Conservation (phyloP, 1,140 invertebrate genomes). For the Aphidius gifuensis region DNA sequence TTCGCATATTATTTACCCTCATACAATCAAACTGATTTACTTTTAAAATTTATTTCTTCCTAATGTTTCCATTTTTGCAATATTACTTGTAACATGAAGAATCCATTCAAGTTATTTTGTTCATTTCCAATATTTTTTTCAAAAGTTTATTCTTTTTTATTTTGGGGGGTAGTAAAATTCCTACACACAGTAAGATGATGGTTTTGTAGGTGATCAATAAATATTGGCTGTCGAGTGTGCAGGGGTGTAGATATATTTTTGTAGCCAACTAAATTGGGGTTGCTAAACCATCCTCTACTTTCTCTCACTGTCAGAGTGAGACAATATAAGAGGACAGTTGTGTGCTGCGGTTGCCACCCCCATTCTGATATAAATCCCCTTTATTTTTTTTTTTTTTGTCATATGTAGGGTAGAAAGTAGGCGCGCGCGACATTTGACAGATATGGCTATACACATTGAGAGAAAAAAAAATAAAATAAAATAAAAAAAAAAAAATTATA, state of each 20-base stretch:
- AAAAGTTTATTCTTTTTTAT: no score
- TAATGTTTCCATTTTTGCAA: no score
- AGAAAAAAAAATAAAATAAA: no score
- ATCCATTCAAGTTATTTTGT: constrained; percentile 15
- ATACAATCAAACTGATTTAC: no score
- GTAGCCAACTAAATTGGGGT: constrained; percentile 26
- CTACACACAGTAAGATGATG: constrained; percentile 33
- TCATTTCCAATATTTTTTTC: constrained; percentile 26
- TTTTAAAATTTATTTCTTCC: no score
- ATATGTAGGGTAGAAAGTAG: constrained; percentile 18
- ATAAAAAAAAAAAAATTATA: no score
- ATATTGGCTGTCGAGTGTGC: constrained; percentile 50
- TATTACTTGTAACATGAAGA: background rate
- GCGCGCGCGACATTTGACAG: constrained; percentile 39
- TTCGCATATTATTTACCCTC: no score
- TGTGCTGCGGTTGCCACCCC: constrained; percentile 54
- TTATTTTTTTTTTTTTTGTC: constrained; percentile 20
- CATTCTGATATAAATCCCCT: constrained; percentile 29
- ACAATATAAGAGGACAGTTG: constrained; percentile 38
- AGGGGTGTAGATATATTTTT: constrained; percentile 16
- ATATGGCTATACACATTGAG: constrained; percentile 39
- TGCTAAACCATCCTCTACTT: constrained; percentile 3
- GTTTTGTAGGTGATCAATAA: constrained; percentile 55
- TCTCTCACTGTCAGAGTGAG: constrained; percentile 7
- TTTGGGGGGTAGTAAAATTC: no score